Evolutionary conservation across 2,113 vertebrate species (phyloP), one percentile per base, ranked within the genome.

Genomic region (Oncorhynchus tshawytscha): DNA sequence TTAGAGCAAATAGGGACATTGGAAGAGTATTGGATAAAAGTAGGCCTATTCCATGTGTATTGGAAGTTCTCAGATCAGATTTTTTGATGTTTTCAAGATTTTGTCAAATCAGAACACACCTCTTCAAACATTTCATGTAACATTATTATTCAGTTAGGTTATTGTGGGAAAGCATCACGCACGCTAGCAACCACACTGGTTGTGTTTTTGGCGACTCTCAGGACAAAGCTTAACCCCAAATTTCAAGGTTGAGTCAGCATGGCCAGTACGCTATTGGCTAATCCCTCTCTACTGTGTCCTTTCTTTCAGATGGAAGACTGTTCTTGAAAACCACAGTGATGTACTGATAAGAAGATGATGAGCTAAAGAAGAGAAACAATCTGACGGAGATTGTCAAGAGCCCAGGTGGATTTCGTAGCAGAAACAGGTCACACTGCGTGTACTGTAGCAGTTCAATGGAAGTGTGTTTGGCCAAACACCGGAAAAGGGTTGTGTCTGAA

Each of bases 241-340:
- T 62, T 4, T 62, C 2, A 22, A 51, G n/a, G 24, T 60, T 83
- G 79, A 77, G 74, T 86, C 86, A 85, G 75, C 78, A 81, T 72
- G 77, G 51, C 16, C 51, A 18, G 51, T 54, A 84, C 79, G 82
- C 82, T 84, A 73, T 71, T 78, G 82, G 83, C 87, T 91, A 89
- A 91, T 86, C 73, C 62, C 15, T n/a, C 7, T 75, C 80, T 82
- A 71, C 70, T 86, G 88, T 92, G 89, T 92, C 80, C 90, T 93
- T 80, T 71, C 89, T 95, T 96, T 87, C 94, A 99, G 97, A 99
- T 96, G 97, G 98, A 94, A 96, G 98, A 94, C 96, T 99, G 90
- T 99, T 98, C 95, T 95, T 99, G 95, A 99, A 99, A 95, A 98
- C 96, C 89, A 95, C 96, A 84, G 96, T 99, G 93, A 99, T 99